These are phyloP conservation scores for Pteronotus mesoamericanus DNA, from an alignment of 2,797 vertebrate species.

Conservation along the genomic window DNA sequence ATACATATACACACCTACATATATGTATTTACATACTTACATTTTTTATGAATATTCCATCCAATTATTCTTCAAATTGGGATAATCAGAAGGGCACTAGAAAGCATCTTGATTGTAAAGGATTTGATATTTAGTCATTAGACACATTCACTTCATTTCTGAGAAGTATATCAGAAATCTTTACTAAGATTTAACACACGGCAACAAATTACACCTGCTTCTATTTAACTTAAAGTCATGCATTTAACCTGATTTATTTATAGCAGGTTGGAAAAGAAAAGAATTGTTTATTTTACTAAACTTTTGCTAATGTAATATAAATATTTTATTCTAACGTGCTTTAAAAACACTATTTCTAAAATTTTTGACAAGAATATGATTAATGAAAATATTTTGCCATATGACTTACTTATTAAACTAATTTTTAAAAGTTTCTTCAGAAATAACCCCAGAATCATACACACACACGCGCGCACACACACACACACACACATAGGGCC, in stretches of 20 bases:
- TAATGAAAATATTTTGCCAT: background rate
- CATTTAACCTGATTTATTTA: background rate
- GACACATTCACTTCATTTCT: background rate
- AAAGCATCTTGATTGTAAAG: background rate
- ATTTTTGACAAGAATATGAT: background rate
- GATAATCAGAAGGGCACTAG: background rate
- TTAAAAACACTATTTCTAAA: background rate
- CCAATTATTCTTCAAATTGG: background rate
- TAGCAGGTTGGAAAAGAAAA: background rate
- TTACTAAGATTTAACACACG: background rate
- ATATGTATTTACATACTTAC: too few species aligned
- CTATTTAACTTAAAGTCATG: background rate
- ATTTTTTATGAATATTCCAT: background rate
- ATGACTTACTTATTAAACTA: background rate
- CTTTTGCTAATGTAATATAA: background rate
- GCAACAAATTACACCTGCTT: background rate
- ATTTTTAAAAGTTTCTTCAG: background rate
- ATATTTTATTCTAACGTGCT: background rate
- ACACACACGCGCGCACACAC: too few species aligned
- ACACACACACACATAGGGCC: too few species aligned
- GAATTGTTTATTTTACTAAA: background rate
- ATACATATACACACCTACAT: too few species aligned
- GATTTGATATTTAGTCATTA: background rate
- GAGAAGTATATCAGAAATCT: background rate
- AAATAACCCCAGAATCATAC: background rate